phyloP scores from a whole-genome alignment of 1,140 invertebrate species.

The Drosophila takahashii region DNA sequence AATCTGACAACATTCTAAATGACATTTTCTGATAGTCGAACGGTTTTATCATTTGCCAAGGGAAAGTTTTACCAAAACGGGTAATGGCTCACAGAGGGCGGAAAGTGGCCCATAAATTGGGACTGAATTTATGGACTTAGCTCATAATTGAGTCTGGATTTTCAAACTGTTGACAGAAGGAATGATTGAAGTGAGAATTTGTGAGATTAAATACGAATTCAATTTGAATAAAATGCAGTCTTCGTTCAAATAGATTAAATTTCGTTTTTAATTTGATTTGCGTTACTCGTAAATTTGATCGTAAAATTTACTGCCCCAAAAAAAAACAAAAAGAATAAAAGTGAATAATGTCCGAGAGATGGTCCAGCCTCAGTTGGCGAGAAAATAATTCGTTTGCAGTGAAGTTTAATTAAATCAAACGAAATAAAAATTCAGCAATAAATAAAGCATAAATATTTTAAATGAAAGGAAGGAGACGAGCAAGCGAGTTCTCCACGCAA shows the following conservation, averaged over 20 bases:
- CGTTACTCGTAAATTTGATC: conserved; percentile 34
- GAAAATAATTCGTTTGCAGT: conserved; percentile 38
- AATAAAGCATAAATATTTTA: conserved; percentile 41
- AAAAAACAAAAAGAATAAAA: conserved; percentile 7
- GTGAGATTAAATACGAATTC: conserved; percentile 12
- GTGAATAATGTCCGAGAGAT: conserved; percentile 6
- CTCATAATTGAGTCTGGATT: conserved; percentile 28
- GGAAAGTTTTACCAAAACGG: conserved; percentile 22
- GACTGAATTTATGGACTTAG: conserved; percentile 23
- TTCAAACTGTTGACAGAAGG: conserved; percentile 20
- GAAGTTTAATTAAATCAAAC: conserved; percentile 59
- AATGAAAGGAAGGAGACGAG: conserved; percentile 15
- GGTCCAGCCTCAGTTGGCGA: conserved; percentile 9
- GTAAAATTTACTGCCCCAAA: conserved; percentile 39
- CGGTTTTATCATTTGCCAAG: conserved; percentile 33
- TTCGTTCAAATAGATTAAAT: conserved; percentile 20
- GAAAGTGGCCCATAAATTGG: conserved; percentile 30
- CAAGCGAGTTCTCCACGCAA: neutral
- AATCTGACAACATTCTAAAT: conserved; percentile 66
- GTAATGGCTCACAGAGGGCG: conserved; percentile 15
- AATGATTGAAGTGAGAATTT: conserved; percentile 21
- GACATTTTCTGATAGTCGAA: conserved; percentile 58
- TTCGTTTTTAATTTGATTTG: conserved; percentile 28
- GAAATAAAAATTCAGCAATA: conserved; percentile 53
- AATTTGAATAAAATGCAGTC: conserved; percentile 15